Evolutionary conservation across 2,113 vertebrate species (phyloP).

Genomic region (Drymodes brunneopygia): DNA sequence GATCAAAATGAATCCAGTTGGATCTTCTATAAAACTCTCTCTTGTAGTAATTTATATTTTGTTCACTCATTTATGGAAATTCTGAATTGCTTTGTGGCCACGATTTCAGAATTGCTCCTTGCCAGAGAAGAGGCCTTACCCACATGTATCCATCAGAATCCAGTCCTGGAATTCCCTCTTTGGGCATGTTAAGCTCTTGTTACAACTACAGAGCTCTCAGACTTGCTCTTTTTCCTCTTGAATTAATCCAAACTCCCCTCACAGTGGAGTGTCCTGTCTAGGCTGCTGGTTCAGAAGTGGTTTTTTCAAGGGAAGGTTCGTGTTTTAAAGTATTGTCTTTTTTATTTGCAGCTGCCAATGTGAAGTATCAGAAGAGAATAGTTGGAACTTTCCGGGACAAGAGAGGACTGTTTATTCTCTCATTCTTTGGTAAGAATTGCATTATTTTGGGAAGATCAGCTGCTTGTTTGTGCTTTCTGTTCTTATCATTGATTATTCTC

Average conservation of each 20-base stretch:
- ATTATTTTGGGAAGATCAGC: background rate
- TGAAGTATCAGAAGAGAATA: slow-evolving; percentile 9
- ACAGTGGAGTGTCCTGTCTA: background rate
- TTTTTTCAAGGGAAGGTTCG: background rate
- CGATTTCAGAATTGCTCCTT: background rate
- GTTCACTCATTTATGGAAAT: background rate
- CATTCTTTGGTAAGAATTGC: slow-evolving; percentile 58
- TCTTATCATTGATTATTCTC: background rate
- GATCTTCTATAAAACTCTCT: background rate
- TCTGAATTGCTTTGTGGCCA: background rate
- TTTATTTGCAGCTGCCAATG: slow-evolving; percentile 65
- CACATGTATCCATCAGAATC: accelerated
- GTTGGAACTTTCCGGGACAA: slow-evolving; percentile 11
- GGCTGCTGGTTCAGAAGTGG: background rate
- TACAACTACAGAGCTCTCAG: background rate
- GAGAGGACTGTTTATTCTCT: slow-evolving; percentile 17
- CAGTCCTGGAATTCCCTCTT: background rate
- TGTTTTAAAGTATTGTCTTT: background rate
- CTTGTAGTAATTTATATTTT: background rate
- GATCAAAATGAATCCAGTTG: background rate
- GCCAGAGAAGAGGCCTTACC: background rate
- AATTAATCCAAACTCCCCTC: background rate
- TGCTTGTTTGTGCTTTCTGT: background rate
- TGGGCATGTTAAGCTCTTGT: background rate
- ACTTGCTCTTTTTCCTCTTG: background rate